Percentiles rank a stretch among this genome's conserved stretches.
phyloP scores from a whole-genome alignment of 64 coral and sea anemone genomes.

The Montipora capricornis region DNA sequence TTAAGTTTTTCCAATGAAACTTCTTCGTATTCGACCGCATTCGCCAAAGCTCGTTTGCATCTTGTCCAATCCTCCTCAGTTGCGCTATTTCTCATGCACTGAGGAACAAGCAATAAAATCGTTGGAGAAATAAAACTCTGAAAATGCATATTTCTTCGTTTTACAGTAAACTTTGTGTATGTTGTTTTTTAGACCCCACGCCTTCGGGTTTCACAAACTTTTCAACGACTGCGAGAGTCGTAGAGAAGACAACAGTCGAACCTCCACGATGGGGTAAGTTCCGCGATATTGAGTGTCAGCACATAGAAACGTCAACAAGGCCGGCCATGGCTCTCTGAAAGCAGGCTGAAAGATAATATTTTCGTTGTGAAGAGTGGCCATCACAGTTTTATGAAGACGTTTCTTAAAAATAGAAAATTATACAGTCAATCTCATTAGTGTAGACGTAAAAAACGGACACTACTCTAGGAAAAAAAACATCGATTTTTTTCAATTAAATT shows the following conservation, averaged over 20 bases:
- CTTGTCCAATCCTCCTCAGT: too few species aligned
- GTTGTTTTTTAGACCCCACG: neutral
- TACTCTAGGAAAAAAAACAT: too few species aligned
- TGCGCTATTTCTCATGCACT: too few species aligned
- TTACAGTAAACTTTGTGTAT: neutral
- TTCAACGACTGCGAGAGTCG: neutral
- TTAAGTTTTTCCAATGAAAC: too few species aligned
- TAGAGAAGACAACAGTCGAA: neutral
- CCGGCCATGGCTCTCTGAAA: neutral
- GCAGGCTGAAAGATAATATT: neutral
- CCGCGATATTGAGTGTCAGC: neutral
- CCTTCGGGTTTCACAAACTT: neutral
- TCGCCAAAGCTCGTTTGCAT: neutral
- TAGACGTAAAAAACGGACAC: too few species aligned
- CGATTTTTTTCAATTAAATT: too few species aligned
- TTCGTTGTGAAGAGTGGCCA: neutral
- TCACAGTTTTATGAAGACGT: neutral
- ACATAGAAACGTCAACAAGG: neutral
- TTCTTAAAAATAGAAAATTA: neutral
- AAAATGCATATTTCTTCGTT: neutral
- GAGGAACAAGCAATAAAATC: too few species aligned
- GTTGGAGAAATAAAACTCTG: neutral
- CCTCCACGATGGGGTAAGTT: constrained; percentile 36
- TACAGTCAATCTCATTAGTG: too few species aligned
- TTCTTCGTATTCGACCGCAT: too few species aligned